These are phyloP conservation scores for Lasioglossum figueresi DNA, from an alignment of 2,888 invertebrate species.

Conservation along the genomic window DNA sequence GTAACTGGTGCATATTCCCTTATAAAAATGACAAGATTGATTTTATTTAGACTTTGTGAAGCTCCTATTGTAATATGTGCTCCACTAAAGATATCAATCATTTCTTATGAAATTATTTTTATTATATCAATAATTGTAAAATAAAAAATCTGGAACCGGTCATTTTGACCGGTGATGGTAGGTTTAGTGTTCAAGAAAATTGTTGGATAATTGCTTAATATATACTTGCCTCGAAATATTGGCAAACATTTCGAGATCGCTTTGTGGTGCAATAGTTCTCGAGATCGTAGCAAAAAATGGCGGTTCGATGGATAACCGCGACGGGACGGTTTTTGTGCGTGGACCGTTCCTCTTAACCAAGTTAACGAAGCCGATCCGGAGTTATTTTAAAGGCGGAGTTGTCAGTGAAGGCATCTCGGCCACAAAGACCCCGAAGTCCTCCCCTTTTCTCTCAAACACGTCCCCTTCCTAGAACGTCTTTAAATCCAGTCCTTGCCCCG, in stretches of 20 bases:
- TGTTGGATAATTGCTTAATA: background rate
- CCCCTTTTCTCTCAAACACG: conserved; percentile 75
- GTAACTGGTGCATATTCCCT: no score
- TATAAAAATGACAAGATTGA: no score
- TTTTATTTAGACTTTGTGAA: no score
- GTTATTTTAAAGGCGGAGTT: conserved; percentile 73
- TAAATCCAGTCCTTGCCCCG: conserved; percentile 67
- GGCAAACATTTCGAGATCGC: background rate
- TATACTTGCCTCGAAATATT: background rate
- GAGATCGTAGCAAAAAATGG: background rate
- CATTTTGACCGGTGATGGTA: no score
- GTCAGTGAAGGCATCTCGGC: conserved; percentile 64
- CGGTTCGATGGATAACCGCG: conserved; percentile 6
- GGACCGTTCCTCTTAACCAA: conserved; percentile 10
- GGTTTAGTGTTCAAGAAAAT: no score
- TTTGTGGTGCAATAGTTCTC: background rate
- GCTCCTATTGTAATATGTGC: no score
- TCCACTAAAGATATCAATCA: no score
- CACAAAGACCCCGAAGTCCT: conserved; percentile 75
- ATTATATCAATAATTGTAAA: no score
- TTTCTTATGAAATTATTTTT: no score
- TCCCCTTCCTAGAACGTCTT: conserved; percentile 66
- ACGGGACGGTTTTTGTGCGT: conserved; percentile 15
- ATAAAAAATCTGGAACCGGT: no score
- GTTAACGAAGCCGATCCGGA: conserved; percentile 42